Percentiles rank a stretch among this genome's conserved stretches.
Evolutionary conservation across 2,888 invertebrate genomes (phyloP).

Genomic region (Ferrisia virgata): DNA sequence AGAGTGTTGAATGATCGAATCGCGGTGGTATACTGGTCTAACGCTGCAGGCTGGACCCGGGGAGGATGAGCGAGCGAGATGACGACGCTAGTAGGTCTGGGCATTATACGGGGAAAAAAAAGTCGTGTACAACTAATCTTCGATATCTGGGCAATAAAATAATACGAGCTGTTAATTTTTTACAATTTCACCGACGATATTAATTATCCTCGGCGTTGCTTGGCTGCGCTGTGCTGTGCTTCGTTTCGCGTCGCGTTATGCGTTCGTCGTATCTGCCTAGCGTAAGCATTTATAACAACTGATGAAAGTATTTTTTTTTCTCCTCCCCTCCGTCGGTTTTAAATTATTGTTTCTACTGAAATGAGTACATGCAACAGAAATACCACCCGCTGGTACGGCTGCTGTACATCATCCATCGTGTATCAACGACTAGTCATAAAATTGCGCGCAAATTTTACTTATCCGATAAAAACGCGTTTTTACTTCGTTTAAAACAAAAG

Average conservation of each 20-base stretch:
- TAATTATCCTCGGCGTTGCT: conserved; percentile 9
- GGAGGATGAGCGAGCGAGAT: no score
- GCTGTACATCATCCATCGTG: conserved; percentile 34
- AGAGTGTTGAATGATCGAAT: not conserved
- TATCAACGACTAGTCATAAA: conserved; percentile 29
- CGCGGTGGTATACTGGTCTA: no score
- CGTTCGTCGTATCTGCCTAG: not conserved
- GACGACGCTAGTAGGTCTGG: not conserved
- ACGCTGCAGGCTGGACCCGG: no score
- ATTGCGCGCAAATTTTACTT: conserved; percentile 4
- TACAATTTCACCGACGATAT: conserved; percentile 34
- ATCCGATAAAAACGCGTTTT: conserved; percentile 16
- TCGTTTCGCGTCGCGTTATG: not conserved
- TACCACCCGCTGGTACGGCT: conserved; percentile 40
- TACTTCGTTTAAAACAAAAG: conserved; percentile 26
- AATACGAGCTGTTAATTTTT: conserved; percentile 40
- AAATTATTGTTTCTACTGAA: conserved; percentile 39
- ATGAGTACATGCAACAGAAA: conserved; percentile 38
- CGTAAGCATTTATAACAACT: conserved; percentile 1
- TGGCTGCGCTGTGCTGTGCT: not conserved
- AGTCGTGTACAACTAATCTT: conserved; percentile 18
- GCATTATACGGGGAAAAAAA: not conserved
- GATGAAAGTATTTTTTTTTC: conserved; percentile 36
- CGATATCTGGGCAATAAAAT: not conserved
- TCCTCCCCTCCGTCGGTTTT: conserved; percentile 4